A percentile compares a stretch with the other conserved stretches of the same genome.
Evolutionary conservation across 1,140 invertebrate genomes (phyloP).

Genomic region (Hyposmocoma kahamanoa): DNA sequence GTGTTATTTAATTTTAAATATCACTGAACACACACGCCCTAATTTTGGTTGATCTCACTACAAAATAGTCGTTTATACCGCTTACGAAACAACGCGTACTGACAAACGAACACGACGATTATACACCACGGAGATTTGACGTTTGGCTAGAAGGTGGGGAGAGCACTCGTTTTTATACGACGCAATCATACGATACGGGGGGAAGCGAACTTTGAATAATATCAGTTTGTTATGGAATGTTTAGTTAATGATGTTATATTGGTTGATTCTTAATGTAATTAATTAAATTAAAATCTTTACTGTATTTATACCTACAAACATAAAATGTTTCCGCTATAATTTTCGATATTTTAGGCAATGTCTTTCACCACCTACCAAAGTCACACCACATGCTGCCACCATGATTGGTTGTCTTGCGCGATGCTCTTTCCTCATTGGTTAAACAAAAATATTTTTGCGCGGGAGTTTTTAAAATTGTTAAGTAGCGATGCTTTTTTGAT

Average conservation of each 20-base stretch:
- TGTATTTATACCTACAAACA: too few species aligned
- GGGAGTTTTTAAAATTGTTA: too few species aligned
- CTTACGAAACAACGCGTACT: constrained; percentile 55
- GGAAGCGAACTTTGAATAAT: constrained; percentile 50
- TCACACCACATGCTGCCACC: constrained; percentile 55
- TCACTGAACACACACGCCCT: constrained; percentile 65
- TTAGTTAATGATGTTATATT: background rate
- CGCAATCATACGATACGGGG: constrained; percentile 66
- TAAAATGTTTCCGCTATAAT: constrained; percentile 25
- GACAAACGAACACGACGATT: constrained; percentile 40
- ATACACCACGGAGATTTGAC: constrained; percentile 52
- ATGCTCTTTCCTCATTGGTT: too few species aligned
- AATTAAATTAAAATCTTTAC: too few species aligned
- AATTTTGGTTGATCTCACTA: constrained; percentile 45
- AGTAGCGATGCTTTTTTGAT: too few species aligned
- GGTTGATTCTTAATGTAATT: background rate
- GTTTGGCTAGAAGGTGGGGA: constrained; percentile 64
- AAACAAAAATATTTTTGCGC: too few species aligned
- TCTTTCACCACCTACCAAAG: constrained; percentile 43
- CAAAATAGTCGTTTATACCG: constrained; percentile 39
- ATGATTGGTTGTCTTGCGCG: constrained; percentile 56
- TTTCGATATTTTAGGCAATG: constrained; percentile 16
- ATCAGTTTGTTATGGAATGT: constrained; percentile 26
- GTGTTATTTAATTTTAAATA: constrained; percentile 63
- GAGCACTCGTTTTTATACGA: constrained; percentile 58